Evolutionary conservation across 2,797 vertebrate species (phyloP), one percentile per base, ranked within the genome.

Genomic region (Peromyscus attwateri): DNA sequence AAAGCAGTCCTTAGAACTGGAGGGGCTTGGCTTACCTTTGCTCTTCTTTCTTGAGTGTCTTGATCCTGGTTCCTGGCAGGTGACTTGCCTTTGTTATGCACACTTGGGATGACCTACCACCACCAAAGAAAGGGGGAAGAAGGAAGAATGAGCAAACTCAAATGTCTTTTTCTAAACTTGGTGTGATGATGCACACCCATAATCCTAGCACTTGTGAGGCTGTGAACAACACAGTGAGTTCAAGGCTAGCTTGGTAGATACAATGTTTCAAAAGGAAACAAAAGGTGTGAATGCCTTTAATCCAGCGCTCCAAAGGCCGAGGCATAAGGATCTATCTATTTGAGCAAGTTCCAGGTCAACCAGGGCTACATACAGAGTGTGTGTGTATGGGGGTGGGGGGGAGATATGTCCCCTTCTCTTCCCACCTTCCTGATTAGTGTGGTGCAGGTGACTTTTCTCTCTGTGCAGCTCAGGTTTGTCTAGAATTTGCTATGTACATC

Each of bases 51-150:
- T 92, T 97, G 97, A 90, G 95, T 98, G 79, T 93, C 97, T 52
- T 95, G 94, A 43, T 97, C 96, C 52, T 97, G 97, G 82, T 96
- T 98, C 84, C 73, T 97, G 80, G 92, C 57, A 52, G 79, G 75
- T 96, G 97, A 98, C 81, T 96, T 87, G 97, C 96, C 97, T 89
- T 98, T 98, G 49, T 96, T 97, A 29, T 97, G 98, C 17, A 96
- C 0, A 0, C 83, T 87, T 88, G 98, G 93, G 97, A 98, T 96
- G 71, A 98, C 96, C 99, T 98, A 64, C 1, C 3, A 92, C 3
- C 83, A 75, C 31, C 43, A 91, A 16, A 34, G 10, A 29, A 10
- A 31, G 2, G 21, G 14, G 12, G 1, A 16, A 13, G 2, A 16
- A 40, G 12, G 31, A 62, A 25, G 11, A 11, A n/a, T 49, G 27